A percentile compares a stretch with the other conserved stretches of the same genome.
Conservation (phyloP, 2,888 invertebrate genomes). For the Eupithecia subumbrata region DNA sequence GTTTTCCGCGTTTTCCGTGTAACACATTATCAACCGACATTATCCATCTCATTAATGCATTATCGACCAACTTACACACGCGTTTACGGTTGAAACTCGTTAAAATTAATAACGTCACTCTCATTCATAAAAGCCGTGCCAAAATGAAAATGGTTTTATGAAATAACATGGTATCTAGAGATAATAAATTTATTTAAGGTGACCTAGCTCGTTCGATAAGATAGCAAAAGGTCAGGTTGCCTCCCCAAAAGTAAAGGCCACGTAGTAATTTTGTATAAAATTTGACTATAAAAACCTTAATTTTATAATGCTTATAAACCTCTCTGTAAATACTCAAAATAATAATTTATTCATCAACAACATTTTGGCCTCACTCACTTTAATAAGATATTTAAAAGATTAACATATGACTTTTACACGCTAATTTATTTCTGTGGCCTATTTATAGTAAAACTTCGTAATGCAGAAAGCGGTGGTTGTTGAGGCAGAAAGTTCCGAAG, state of each 20-base stretch:
- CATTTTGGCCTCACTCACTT: neutral
- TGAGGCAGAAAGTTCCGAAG: conserved; percentile 34
- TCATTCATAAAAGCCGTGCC: conserved; percentile 29
- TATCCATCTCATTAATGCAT: conserved; percentile 64
- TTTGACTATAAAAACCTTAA: neutral
- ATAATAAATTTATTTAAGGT: neutral
- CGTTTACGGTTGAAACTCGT: conserved; percentile 22
- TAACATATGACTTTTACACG: neutral
- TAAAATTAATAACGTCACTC: conserved; percentile 35
- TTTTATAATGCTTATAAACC: neutral
- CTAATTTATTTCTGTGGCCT: no score
- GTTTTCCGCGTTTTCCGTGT: conserved; percentile 7
- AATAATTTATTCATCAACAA: neutral
- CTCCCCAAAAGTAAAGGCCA: neutral
- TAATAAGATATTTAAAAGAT: neutral
- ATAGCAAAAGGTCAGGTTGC: neutral
- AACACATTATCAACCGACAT: conserved; percentile 57
- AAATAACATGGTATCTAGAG: conserved; percentile 12
- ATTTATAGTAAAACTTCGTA: neutral
- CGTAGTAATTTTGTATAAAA: neutral
- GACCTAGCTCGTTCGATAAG: neutral
- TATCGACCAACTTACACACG: conserved; percentile 34
- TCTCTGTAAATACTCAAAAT: neutral
- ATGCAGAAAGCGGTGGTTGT: neutral
- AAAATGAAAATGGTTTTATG: conserved; percentile 23